Evolutionary conservation across 1,140 invertebrate genomes (phyloP).

Genomic region (Trichonephila inaurata): DNA sequence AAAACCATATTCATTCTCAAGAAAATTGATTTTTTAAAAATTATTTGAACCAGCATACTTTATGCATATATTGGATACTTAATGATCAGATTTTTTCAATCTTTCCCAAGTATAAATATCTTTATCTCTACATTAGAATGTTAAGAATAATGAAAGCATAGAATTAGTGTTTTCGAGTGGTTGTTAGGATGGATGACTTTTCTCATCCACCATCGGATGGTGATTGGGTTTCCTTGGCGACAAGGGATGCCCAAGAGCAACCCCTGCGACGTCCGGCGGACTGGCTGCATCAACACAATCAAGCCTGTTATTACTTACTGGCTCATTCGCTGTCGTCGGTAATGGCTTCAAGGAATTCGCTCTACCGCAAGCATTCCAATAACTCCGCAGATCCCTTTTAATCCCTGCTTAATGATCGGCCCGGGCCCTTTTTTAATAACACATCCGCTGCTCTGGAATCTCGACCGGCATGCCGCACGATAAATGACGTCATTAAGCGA

Average conservation of each 20-base stretch:
- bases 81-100: too few species aligned
- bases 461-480: slow-evolving; percentile 47
- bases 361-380: slow-evolving; percentile 71
- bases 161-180: not conserved
- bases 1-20: too few species aligned
- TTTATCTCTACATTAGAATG: too few species aligned
- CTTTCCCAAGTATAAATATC: too few species aligned
- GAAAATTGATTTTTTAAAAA: too few species aligned
- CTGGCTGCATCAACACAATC: slow-evolving; percentile 71
- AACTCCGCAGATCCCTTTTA: slow-evolving; percentile 66
- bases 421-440: slow-evolving; percentile 36
- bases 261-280: slow-evolving; percentile 56
- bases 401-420: slow-evolving; percentile 63
- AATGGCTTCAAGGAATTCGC: slow-evolving; percentile 63
- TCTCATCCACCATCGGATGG: not conserved
- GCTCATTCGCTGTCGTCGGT: slow-evolving; percentile 62
- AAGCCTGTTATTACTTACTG: slow-evolving; percentile 72
- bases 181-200: not conserved
- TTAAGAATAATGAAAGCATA: too few species aligned
- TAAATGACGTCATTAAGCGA: slow-evolving; percentile 74
- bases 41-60: too few species aligned
- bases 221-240: slow-evolving; percentile 20
- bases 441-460: slow-evolving; percentile 58
- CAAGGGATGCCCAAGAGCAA: slow-evolving; percentile 9
- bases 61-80: too few species aligned